Conservation (phyloP, 92 coral and sea anemone species). For the Desmophyllum pertusum region DNA sequence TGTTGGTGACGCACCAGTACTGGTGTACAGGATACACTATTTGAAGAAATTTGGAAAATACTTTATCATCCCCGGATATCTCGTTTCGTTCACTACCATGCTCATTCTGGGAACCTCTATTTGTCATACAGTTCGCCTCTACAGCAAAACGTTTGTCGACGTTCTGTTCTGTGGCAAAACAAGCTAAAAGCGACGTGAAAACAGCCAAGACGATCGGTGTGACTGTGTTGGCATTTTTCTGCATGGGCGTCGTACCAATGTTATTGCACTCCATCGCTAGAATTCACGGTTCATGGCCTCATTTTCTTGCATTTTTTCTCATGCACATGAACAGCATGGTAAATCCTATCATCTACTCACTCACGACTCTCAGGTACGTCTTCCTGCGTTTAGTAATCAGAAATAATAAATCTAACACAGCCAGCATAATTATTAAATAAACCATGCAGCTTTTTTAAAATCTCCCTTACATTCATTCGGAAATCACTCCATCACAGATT, state of each 20-base stretch:
- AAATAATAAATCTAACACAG: background rate
- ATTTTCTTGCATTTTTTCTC: slow-evolving; percentile 71
- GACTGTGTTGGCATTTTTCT: slow-evolving; percentile 63
- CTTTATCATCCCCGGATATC: slow-evolving; percentile 63
- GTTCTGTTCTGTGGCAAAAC: slow-evolving; percentile 40
- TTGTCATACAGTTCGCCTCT: slow-evolving; percentile 47
- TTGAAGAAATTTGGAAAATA: slow-evolving; percentile 64
- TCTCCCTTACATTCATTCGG: too few relatives aligned
- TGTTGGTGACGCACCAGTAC: slow-evolving; percentile 64
- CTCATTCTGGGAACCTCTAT: slow-evolving; percentile 52
- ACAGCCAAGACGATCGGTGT: slow-evolving; percentile 79
- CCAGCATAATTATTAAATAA: too few relatives aligned
- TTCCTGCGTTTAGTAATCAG: background rate
- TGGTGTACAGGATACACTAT: slow-evolving; percentile 60
- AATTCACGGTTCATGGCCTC: slow-evolving; percentile 72
- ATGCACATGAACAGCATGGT: slow-evolving; percentile 72
- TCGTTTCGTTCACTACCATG: slow-evolving; percentile 59
- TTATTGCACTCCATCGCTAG: slow-evolving; percentile 63
- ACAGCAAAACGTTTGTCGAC: slow-evolving; percentile 18
- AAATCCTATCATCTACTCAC: slow-evolving; percentile 75
- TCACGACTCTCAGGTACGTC: slow-evolving; percentile 54
- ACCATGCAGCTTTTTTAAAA: too few relatives aligned
- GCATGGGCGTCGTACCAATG: slow-evolving; percentile 73
- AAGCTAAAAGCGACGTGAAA: slow-evolving; percentile 50
- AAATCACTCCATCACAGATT: too few relatives aligned